Base-by-base conservation (phyloP, 2,888 invertebrate species). In the Pemphredon lugubris region DNA sequence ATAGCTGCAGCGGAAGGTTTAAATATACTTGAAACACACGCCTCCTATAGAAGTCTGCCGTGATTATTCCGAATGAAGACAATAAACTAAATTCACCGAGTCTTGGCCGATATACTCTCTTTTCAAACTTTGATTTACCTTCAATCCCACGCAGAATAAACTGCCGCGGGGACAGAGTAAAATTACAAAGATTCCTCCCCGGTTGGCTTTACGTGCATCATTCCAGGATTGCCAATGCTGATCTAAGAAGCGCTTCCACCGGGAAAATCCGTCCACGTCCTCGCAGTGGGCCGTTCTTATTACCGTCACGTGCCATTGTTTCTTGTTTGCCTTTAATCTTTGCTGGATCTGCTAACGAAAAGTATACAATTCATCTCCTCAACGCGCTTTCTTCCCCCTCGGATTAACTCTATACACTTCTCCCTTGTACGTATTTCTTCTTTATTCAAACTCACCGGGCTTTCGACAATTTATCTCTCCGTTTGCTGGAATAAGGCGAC, bases 311-410 rank as follows among this genome's bases (percentile, higher is more conserved):
- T 59, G 58, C 61, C 70, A 77, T 81, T 78, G 75, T 75, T 80
- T 81, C 75, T 75, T 83, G 84, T 83, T 86, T 85, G 77, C 77
- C 73, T 84, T 85, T 81, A 84, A 85, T 86, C 82, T 79, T 68
- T 72, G 60, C 67, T 57, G 34, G 57, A 44, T 51, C 34, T 51
- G 73, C 73, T 78, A 77, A 81, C 81, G 77, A 82, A 82, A 82
- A 75, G 75, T 76, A 74, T 73, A 80, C 80, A 79, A 78, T 81
- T 76, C 74, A 34, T 63, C 16, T 11, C 6, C 11, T 30, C 23
- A 4, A n/a, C 23, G 7, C 13, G 48, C 16, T 20, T 21, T 48
- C 40, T 39, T 40, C 26, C 11, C 11, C 11, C 32, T n/a, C 21
- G 13, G 16, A 34, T 40, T 40, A 13, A 14, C 34, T 26, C 23